Evolutionary conservation across 1,140 invertebrate species (phyloP).

Genomic region (Drosophila pseudoananassae): DNA sequence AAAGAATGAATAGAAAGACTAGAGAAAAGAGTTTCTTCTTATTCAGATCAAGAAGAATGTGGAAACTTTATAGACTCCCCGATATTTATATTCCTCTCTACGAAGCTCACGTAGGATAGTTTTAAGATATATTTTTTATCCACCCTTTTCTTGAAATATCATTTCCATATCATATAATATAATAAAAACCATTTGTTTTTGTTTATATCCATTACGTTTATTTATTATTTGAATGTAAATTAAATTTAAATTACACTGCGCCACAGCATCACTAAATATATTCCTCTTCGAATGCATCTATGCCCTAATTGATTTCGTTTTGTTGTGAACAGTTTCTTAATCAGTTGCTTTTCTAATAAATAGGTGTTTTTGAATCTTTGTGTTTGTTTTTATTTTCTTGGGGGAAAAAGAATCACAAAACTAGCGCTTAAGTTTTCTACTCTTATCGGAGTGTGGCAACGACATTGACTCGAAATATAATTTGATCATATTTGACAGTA

Average conservation of each 20-base stretch:
- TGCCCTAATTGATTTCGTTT: conserved; percentile 70
- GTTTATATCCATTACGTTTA: conserved; percentile 62
- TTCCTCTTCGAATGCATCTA: conserved; percentile 44
- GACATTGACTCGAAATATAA: conserved; percentile 39
- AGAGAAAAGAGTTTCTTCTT: too few relatives aligned
- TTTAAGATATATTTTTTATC: too few relatives aligned
- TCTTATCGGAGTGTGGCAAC: conserved; percentile 53
- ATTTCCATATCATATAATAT: background rate
- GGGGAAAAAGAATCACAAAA: conserved; percentile 58
- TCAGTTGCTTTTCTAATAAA: conserved; percentile 43
- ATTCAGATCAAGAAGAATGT: too few relatives aligned
- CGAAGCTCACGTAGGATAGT: too few relatives aligned
- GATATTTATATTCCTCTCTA: too few relatives aligned
- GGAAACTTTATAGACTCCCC: too few relatives aligned
- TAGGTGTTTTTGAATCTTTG: background rate
- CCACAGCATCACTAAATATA: conserved; percentile 49
- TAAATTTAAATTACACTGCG: conserved; percentile 70
- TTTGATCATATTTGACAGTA: conserved; percentile 34
- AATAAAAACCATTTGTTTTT: background rate
- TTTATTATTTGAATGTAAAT: conserved; percentile 59
- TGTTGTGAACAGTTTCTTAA: conserved; percentile 64
- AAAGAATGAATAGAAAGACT: too few relatives aligned
- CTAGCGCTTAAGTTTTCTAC: conserved; percentile 52
- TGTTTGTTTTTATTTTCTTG: conserved; percentile 18
- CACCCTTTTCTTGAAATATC: too few relatives aligned